Evolutionary conservation across 2,888 invertebrate genomes (phyloP).

Genomic region (Cantharis flavilabris): DNA sequence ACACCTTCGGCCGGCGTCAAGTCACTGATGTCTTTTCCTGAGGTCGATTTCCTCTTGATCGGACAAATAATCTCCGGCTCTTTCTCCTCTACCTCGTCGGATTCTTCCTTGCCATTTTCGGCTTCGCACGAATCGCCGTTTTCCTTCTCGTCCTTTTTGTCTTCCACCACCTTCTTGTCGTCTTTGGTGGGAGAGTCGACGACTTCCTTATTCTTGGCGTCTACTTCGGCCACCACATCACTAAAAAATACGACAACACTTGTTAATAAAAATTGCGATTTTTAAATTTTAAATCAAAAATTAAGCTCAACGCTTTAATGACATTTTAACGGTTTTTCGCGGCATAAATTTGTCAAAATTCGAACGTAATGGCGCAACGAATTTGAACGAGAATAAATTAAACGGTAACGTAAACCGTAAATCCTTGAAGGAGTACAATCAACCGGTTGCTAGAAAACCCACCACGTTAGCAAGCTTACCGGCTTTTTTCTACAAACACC

Average conservation of each 20-base stretch:
- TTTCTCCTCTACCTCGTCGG: conserved; percentile 52
- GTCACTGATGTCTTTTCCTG: conserved; percentile 59
- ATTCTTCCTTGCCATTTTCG: conserved; percentile 53
- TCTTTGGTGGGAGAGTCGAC: conserved; percentile 52
- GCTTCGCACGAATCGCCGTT: conserved; percentile 54
- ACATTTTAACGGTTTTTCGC: not conserved
- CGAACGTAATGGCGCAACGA: not conserved
- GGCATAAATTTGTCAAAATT: not conserved
- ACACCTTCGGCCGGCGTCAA: conserved; percentile 60
- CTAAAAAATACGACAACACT: not conserved
- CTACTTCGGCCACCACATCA: conserved; percentile 20
- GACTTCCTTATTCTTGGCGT: conserved; percentile 48
- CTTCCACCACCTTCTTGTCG: conserved; percentile 46
- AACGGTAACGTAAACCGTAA: not conserved
- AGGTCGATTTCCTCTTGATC: conserved; percentile 71
- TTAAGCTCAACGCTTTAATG: not conserved
- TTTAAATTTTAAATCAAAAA: not conserved
- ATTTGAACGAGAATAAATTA: not conserved
- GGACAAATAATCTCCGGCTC: conserved; percentile 40
- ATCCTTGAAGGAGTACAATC: not conserved
- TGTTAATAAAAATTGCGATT: not conserved
- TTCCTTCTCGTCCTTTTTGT: conserved; percentile 56
- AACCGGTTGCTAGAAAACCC: not conserved
- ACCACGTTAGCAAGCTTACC: conserved; percentile 31
- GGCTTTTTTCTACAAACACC: conserved; percentile 42